Conservation (phyloP, 2,888 invertebrate genomes). For the Meganola albula region DNA sequence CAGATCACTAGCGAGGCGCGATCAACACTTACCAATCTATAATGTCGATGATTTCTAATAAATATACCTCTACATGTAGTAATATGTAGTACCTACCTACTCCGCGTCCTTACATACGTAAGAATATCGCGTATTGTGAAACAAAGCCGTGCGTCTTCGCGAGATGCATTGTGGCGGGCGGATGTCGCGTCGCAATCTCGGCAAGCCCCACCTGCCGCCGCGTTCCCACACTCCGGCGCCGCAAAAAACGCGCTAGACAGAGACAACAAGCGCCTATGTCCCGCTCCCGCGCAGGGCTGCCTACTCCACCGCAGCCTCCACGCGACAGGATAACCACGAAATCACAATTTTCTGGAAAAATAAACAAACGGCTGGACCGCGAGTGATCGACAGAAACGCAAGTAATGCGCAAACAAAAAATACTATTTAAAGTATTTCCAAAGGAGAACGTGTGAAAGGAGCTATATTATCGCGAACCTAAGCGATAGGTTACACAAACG, state of each 20-base stretch:
- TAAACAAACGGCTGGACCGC: slow-evolving; percentile 38
- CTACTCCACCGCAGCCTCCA: slow-evolving; percentile 41
- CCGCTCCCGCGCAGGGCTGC: slow-evolving; percentile 60
- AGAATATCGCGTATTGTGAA: slow-evolving; percentile 61
- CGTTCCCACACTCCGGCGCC: slow-evolving; percentile 78
- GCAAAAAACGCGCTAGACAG: slow-evolving; percentile 71
- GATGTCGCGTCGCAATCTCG: slow-evolving; percentile 77
- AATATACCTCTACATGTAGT: slow-evolving; percentile 47
- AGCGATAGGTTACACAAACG: slow-evolving; percentile 32
- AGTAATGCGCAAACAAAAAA: slow-evolving; percentile 16
- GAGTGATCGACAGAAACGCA: slow-evolving; percentile 25
- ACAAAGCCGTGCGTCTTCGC: slow-evolving; percentile 52
- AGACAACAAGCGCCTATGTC: slow-evolving; percentile 46
- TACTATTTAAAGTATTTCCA: slow-evolving; percentile 5
- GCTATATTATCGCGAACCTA: slow-evolving; percentile 22
- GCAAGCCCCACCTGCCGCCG: slow-evolving; percentile 74
- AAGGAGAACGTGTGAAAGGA: slow-evolving; percentile 32
- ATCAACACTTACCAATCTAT: slow-evolving; percentile 20
- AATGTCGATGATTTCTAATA: slow-evolving; percentile 31
- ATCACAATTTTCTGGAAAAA: slow-evolving; percentile 61
- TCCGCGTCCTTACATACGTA: slow-evolving; percentile 61
- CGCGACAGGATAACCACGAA: slow-evolving; percentile 51
- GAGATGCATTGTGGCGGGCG: slow-evolving; percentile 75
- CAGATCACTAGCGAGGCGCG: slow-evolving; percentile 18
- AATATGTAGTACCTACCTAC: no score